Evolutionary conservation across 2,113 vertebrate species (phyloP), one percentile per base, ranked within the genome.

Genomic region (Rhagologus leucostigma): DNA sequence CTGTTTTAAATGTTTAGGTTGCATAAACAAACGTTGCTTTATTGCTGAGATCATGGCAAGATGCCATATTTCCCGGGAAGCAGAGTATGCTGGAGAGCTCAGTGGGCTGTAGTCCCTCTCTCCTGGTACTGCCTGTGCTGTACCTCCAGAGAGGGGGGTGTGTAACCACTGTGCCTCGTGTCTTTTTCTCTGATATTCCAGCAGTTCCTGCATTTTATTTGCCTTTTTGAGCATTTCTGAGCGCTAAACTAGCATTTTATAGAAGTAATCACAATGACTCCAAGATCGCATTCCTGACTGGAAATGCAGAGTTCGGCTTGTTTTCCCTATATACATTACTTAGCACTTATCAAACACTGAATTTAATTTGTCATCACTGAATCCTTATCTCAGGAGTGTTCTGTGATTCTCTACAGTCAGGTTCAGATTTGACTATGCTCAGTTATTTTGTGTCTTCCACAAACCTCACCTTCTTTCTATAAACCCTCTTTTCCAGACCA

Each of bases 291-390:
- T 83, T 96, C 60, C 59, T 80, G 67, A 19, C 71, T 88, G 63
- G 57, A 64, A 86, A 76, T 21, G 69, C 0, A 52, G 41, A 49
- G 14, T n/a, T 62, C 49, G 22, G 35, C 11, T 92, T 76, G 41
- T 90, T 92, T 93, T 88, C 44, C 75, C 33, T 62, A 42, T 10
- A 37, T 44, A 60, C 29, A 29, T 88, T 57, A 53, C 89, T 86
- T 88, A 49, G 79, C 79, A 68, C 32, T 87, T 68, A 70, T 4
- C 86, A 88, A 88, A 53, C 32, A 21, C 11, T 80, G 75, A 64
- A 90, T 88, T 93, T 69, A 24, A 60, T 64, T 49, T 91, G 78
- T 73, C 75, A 56, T 60, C 79, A 73, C 67, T 59, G 79, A 80
- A 64, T 90, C 37, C 33, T 42, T 56, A 47, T 89, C 81, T 91